Evolutionary conservation across 1,140 invertebrate genomes (phyloP), one percentile per base, ranked within the genome.

Genomic region (Diachasmimorpha longicaudata): DNA sequence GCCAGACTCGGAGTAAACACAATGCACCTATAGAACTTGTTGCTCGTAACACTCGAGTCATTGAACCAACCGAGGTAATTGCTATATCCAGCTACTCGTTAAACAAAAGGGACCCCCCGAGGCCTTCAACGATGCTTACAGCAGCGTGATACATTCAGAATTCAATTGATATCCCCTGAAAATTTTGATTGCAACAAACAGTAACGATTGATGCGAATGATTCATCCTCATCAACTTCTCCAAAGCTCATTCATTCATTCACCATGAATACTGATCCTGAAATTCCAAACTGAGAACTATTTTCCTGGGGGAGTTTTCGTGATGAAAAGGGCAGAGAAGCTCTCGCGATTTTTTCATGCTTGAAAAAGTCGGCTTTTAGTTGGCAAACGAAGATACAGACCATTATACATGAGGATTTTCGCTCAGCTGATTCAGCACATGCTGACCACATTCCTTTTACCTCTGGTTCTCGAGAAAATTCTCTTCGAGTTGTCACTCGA

Each of bases 21-120:
- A 63, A 25, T 63, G 31, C 48, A 52, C 58, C 52, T 58, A 16
- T 58, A 63, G 21, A 6, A 63, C 58, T 63, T 63, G 58, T 63
- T 63, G 58, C 58, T 63, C 31, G 58, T 25, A 63, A 63, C 58
- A 63, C 58, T 63, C 58, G 58, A 63, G 58, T 63, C 58, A 63
- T 63, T 63, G 58, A 63, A 63, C 58, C 58, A 63, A 13, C 58
- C n/a, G 9, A 3, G 31, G 52, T 58, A 58, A 58, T 58, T 58
- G 58, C 1, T 63, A 11, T 23, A 63, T 0, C 23, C 3, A 25
- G 19, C 58, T 13, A 23, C 58, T 63, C 19, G 58, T 25, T 63
- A 25, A 63, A 63, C 58, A 63, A 63, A 63, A 63, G 58, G 19
- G 23, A 23, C 23, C 13, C 58, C 23, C 58, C 21, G 23, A 25